Evolutionary conservation across 2,797 vertebrate species (phyloP), one percentile per base, ranked within the genome.

Genomic region (Peromyscus nudipes): DNA sequence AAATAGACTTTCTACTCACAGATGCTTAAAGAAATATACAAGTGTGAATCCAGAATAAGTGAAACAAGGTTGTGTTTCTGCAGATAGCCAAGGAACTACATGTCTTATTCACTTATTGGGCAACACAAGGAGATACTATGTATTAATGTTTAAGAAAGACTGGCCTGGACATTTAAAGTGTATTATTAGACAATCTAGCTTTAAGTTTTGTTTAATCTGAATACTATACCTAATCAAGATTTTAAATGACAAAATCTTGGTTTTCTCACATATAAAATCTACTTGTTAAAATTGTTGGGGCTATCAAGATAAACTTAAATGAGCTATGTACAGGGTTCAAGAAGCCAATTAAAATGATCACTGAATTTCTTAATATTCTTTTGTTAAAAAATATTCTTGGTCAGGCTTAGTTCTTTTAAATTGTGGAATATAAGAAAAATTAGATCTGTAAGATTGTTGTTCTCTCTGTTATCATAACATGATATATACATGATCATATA

Each of bases 81-180:
- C 10, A 73, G 40, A 69, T 11, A 43, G 49, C n/a, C 75, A 77
- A 90, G 46, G 34, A 90, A 95, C 91, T 65, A 2, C 4, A 88
- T 49, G 65, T 89, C 29, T 71, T 71, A 62, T 37, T 86, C 13
- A 82, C 55, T 96, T 14, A 43, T 19, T 71, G 55, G 27, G 34
- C 37, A 67, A 34, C 4, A 85, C 0, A 79, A 43, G 2, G 34
- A 86, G 6, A 52, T 57, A 64, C 0, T 75, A 43, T 8, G 37
- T 57, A 27, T 23, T 89, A 46, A 43, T 87, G 75, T 69, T 91
- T 95, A 84, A 80, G 31, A 77, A 89, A 71, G 25, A 84, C 21
- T 83, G 9, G 1, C 19, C 37, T 95, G 14, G 1, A 55, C 37
- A 12, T 64, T 93, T 34, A 77, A 96, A 87, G 71, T 27, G 62